Evolutionary conservation across 2,797 vertebrate species (phyloP).

Genomic region (Distichodus sexfasciatus): DNA sequence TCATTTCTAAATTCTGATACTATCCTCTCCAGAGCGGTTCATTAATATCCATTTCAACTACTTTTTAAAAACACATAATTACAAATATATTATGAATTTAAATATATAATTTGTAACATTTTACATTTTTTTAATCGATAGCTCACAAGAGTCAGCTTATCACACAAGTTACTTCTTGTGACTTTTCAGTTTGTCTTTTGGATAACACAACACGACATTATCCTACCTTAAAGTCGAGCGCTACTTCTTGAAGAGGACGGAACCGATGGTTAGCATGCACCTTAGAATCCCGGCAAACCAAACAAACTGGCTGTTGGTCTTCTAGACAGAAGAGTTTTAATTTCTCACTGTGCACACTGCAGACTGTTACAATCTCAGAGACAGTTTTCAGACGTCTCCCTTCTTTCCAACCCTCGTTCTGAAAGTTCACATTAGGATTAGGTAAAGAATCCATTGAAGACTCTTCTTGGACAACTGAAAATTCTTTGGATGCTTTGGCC

Average conservation of each 20-base stretch:
- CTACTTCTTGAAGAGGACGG: not conserved
- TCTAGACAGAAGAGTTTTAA: constrained; percentile 1
- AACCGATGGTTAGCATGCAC: not conserved
- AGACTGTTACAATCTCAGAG: not conserved
- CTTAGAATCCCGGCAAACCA: not conserved
- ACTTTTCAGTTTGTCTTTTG: too few species aligned
- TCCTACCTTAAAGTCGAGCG: not conserved
- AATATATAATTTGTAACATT: too few species aligned
- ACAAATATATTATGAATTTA: too few species aligned
- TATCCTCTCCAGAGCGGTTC: too few species aligned
- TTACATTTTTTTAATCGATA: too few species aligned
- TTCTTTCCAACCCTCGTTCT: constrained; percentile 4
- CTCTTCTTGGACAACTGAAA: constrained; percentile 6
- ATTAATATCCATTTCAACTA: too few species aligned
- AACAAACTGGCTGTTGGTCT: not conserved
- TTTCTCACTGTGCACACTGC: constrained; percentile 1
- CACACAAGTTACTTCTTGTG: too few species aligned
- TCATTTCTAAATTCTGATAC: too few species aligned
- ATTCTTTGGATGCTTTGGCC: constrained; percentile 6
- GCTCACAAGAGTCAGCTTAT: too few species aligned
- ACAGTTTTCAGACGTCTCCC: not conserved
- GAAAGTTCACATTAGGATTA: not conserved
- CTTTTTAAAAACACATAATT: too few species aligned
- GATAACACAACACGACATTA: too few species aligned
- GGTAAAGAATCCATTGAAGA: not conserved